Evolutionary conservation across 2,888 invertebrate genomes (phyloP).

Genomic region (Lasioglossum vierecki): DNA sequence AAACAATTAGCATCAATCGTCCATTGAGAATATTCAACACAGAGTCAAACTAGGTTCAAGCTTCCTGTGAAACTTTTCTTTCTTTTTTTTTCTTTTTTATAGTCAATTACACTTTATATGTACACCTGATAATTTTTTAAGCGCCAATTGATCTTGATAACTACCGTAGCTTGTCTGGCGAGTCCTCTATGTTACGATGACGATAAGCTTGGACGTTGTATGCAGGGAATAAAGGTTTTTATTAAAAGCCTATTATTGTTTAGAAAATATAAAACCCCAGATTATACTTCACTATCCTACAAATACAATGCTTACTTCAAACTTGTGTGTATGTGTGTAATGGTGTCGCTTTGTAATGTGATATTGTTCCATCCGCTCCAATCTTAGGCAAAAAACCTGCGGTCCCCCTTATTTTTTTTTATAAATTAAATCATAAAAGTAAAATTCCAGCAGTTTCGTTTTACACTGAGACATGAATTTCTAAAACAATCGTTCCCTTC

Average conservation of each 20-base stretch:
- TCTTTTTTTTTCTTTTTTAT: not conserved
- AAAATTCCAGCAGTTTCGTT: slow-evolving; percentile 76
- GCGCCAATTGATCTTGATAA: slow-evolving; percentile 16
- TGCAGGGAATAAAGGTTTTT: slow-evolving; percentile 61
- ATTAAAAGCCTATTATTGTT: slow-evolving; percentile 62
- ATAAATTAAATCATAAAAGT: slow-evolving; percentile 78
- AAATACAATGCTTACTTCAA: slow-evolving; percentile 78
- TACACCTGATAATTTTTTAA: slow-evolving; percentile 37
- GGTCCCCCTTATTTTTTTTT: slow-evolving; percentile 24
- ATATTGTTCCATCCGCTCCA: slow-evolving; percentile 50
- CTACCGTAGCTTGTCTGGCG: not conserved
- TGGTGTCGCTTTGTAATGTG: slow-evolving; percentile 61
- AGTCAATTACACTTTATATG: slow-evolving; percentile 33
- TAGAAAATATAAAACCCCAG: slow-evolving; percentile 82
- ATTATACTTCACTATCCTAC: slow-evolving; percentile 77
- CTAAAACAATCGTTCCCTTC: slow-evolving; percentile 72
- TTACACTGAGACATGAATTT: slow-evolving; percentile 78
- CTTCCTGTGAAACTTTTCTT: slow-evolving; percentile 37
- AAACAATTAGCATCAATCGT: slow-evolving; percentile 18
- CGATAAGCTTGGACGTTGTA: slow-evolving; percentile 65
- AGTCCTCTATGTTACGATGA: slow-evolving; percentile 4
- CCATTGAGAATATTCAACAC: slow-evolving; percentile 21
- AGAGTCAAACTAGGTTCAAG: slow-evolving; percentile 71
- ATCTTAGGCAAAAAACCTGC: slow-evolving; percentile 28
- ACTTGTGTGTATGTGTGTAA: slow-evolving; percentile 63